Evolutionary conservation across 2,888 invertebrate species (phyloP).

Genomic region (Acronicta psi): DNA sequence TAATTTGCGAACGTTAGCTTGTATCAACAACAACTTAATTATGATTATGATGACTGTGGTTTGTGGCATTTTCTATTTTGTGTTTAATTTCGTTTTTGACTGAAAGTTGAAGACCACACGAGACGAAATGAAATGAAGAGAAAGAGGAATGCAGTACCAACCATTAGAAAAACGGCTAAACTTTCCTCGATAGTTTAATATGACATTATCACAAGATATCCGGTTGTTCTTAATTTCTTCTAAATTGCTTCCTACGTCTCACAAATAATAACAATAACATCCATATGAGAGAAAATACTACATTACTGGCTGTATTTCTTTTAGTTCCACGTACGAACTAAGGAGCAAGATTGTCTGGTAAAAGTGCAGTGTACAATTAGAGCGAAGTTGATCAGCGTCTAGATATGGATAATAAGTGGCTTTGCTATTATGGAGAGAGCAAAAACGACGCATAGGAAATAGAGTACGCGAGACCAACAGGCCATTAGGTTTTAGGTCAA

Average conservation of each 20-base stretch:
- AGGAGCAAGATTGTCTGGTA: constrained; percentile 50
- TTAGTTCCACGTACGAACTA: constrained; percentile 16
- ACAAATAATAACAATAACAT: constrained; percentile 29
- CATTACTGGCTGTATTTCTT: constrained; percentile 32
- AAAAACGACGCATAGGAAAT: constrained; percentile 51
- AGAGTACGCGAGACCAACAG: constrained; percentile 45
- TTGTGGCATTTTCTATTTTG: constrained; percentile 14
- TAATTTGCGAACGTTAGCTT: constrained; percentile 26
- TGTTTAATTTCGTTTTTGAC: neutral
- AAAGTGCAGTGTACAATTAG: constrained; percentile 77
- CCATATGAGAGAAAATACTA: constrained; percentile 42
- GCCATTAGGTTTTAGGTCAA: constrained; percentile 42
- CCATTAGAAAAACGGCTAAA: constrained; percentile 19
- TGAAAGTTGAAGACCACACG: neutral
- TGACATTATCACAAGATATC: constrained; percentile 22
- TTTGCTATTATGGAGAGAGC: constrained; percentile 79
- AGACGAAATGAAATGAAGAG: neutral
- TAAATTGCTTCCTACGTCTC: constrained; percentile 37
- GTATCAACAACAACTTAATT: constrained; percentile 26
- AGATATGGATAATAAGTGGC: constrained; percentile 77
- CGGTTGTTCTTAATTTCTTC: constrained; percentile 49
- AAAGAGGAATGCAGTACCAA: neutral
- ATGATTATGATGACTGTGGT: constrained; percentile 28
- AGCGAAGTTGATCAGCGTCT: constrained; percentile 74
- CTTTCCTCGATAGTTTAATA: constrained; percentile 25